phyloP scores from a whole-genome alignment of 2,797 vertebrate genomes.

The Lemur catta region DNA sequence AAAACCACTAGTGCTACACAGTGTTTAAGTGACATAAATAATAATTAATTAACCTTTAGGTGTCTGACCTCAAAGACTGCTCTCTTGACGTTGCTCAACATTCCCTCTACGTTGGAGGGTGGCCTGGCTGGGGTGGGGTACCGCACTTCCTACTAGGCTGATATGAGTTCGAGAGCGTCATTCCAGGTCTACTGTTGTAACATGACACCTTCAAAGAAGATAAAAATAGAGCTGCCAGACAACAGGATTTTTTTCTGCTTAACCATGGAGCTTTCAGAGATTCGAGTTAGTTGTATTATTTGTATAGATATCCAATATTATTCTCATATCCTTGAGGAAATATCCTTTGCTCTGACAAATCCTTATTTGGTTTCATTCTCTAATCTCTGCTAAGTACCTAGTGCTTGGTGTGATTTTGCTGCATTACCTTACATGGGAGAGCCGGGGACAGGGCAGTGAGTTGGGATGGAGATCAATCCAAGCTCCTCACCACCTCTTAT shows the following conservation, averaged over 20 bases:
- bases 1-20: background rate
- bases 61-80: background rate
- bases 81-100: background rate
- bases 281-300: background rate
- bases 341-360: background rate
- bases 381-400: background rate
- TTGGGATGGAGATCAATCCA: background rate
- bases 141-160: background rate
- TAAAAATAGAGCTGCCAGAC: background rate
- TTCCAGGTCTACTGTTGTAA: background rate
- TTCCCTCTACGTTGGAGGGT: background rate
- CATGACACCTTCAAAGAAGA: background rate
- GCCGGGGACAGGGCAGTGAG: background rate
- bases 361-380: background rate
- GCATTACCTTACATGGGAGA: background rate
- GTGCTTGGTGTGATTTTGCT: background rate
- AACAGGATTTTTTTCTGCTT: background rate
- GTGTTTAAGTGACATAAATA: background rate
- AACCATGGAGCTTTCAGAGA: background rate
- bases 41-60: background rate
- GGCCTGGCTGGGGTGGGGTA: background rate
- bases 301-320: background rate
- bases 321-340: background rate
- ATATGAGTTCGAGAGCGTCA: background rate
- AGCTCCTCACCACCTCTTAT: background rate